Evolutionary conservation across 2,797 vertebrate genomes (phyloP), one percentile per base, ranked within the genome.

Genomic region (Smutsia temminckii): DNA sequence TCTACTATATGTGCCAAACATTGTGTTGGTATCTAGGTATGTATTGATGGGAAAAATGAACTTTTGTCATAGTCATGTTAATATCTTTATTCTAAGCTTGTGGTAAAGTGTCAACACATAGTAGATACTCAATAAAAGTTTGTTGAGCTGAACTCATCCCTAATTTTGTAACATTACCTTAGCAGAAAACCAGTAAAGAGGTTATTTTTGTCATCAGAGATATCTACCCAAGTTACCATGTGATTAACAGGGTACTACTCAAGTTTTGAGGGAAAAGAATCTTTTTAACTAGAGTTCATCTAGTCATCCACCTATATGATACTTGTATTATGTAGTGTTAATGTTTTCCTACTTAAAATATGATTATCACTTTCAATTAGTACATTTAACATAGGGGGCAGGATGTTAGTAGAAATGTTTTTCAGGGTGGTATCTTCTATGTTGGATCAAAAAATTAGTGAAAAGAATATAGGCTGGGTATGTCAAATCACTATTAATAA

Each of bases 281-380:
- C 16, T 71, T 94, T 87, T 87, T 68, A 66, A 68, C 37, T 40
- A 72, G 32, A 92, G n/a, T 84, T 79, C 23, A 66, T 68, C 32
- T 77, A 93, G 69, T 89, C 40, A 95, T 61, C 71, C 12, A 80
- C 25, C 46, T 88, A n/a, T 80, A 72, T 29, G 21, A 92, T 51
- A 63, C 23, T 74, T 87, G 14, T 69, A 49, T 80, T 92, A 95
- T 29, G 13, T 53, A 78, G n/a, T 89, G 8, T 74, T 93, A 57
- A 84, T 88, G 17, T 61, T 88, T 66, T 89, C 64, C 57, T 91
- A 90, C 23, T 91, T 85, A 86, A 96, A 91, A 94, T 80, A 68
- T 21, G 23, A 71, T 88, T 34, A 79, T 85, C 32, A 92, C n/a
- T 95, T 85, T 37, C 8, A 88, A 85, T 80, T 59, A 91, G 46